Percentiles rank a stretch among this genome's conserved stretches.
Conservation (phyloP, 2,113 vertebrate species). For the Labeo rohita region DNA sequence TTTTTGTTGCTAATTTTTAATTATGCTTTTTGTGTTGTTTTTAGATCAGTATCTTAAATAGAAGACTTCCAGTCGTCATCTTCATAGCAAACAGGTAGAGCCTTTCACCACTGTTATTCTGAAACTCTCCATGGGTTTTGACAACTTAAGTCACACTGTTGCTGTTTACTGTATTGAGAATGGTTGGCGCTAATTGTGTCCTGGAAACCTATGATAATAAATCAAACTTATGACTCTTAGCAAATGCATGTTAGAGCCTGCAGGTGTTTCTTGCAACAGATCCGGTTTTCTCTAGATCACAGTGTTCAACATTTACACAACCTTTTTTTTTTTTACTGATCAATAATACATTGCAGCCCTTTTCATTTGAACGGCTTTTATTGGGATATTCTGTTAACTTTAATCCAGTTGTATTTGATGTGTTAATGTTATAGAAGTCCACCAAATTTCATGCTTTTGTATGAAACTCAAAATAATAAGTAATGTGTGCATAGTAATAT, state of each 20-base stretch:
- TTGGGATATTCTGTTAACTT: background rate
- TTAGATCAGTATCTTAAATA: constrained; percentile 31
- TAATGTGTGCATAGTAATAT: background rate
- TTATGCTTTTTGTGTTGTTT: constrained; percentile 26
- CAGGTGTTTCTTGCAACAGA: background rate
- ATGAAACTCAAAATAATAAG: background rate
- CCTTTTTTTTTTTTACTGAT: background rate
- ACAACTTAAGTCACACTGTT: background rate
- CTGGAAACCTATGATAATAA: background rate
- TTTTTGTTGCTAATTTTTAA: background rate
- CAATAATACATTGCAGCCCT: background rate
- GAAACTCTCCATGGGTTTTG: background rate
- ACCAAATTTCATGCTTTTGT: background rate
- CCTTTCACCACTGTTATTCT: constrained; percentile 1
- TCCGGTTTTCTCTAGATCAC: background rate
- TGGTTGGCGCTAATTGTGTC: background rate
- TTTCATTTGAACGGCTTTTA: background rate
- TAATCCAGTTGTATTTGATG: background rate
- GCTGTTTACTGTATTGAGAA: background rate
- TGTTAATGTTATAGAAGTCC: background rate
- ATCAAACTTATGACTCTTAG: background rate
- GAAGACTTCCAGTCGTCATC: constrained; percentile 34
- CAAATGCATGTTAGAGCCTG: background rate
- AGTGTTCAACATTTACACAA: background rate
- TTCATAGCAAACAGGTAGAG: constrained; percentile 45